phyloP scores from a whole-genome alignment of 2,113 vertebrate species.

The Nestor notabilis region DNA sequence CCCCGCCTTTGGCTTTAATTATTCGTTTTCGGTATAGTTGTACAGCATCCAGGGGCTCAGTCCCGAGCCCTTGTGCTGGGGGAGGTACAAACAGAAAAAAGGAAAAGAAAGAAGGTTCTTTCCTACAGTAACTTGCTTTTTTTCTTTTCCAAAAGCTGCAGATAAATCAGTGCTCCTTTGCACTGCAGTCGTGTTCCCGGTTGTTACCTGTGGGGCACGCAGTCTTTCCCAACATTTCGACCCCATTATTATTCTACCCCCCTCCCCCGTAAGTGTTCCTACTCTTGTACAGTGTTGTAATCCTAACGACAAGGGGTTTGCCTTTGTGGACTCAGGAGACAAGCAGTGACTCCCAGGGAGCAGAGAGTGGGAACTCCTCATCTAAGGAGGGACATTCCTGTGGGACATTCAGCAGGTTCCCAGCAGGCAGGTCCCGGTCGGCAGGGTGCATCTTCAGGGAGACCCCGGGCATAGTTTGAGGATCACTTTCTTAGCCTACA shows the following conservation, averaged over 20 bases:
- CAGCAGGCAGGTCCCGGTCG: background rate
- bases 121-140: background rate
- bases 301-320: background rate
- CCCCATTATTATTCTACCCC: background rate
- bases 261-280: background rate
- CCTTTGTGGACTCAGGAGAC: background rate
- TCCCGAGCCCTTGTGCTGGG: background rate
- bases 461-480: background rate
- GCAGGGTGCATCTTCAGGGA: background rate
- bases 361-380: background rate
- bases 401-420: background rate
- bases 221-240: background rate
- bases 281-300: background rate
- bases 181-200: rapidly evolving
- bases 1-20: background rate
- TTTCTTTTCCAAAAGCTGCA: background rate
- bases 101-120: background rate
- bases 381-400: background rate
- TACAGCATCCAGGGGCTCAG: background rate
- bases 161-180: background rate
- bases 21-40: background rate
- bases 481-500: background rate
- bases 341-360: background rate
- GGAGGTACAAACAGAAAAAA: background rate
- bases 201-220: background rate